Evolutionary conservation across 2,888 invertebrate species (phyloP).

Genomic region (Endomychus coccineus): DNA sequence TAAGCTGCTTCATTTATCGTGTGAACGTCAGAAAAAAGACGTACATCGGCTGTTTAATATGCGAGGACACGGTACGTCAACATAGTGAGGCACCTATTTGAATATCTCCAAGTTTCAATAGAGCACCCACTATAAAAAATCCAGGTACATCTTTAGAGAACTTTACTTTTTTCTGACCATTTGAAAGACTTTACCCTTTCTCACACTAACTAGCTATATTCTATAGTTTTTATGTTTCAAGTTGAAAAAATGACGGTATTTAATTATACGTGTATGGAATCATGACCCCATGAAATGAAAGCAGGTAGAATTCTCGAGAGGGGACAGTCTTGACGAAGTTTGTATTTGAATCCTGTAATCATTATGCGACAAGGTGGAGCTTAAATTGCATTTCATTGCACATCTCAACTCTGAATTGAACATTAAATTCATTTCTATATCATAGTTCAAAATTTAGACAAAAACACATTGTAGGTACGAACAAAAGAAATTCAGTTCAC

Average conservation of each 20-base stretch:
- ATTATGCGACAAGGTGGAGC: no score
- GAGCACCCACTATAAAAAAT: slow-evolving; percentile 41
- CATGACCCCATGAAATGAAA: slow-evolving; percentile 7
- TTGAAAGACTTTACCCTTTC: slow-evolving; percentile 33
- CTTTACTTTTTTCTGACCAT: slow-evolving; percentile 36
- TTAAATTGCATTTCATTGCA: no score
- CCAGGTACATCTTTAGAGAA: slow-evolving; percentile 37
- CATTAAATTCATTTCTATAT: no score
- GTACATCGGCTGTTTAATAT: slow-evolving; percentile 41
- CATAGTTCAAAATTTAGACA: no score
- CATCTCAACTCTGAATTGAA: no score
- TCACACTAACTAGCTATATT: slow-evolving; percentile 34
- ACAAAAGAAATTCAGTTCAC: no score
- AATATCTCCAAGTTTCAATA: slow-evolving; percentile 29
- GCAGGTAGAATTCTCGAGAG: slow-evolving; percentile 10
- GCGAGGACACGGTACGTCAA: slow-evolving; percentile 45
- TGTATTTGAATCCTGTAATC: no score
- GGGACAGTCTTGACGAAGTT: slow-evolving; percentile 14
- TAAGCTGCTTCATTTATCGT: slow-evolving; percentile 35
- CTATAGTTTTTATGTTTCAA: slow-evolving; percentile 26
- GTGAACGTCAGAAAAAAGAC: slow-evolving; percentile 40
- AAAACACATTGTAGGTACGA: no score
- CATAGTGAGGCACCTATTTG: slow-evolving; percentile 33
- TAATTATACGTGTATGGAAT: slow-evolving; percentile 29
- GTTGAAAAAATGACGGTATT: slow-evolving; percentile 34